Evolutionary conservation across 2,888 invertebrate genomes (phyloP).

Genomic region (Abscondita cerata): DNA sequence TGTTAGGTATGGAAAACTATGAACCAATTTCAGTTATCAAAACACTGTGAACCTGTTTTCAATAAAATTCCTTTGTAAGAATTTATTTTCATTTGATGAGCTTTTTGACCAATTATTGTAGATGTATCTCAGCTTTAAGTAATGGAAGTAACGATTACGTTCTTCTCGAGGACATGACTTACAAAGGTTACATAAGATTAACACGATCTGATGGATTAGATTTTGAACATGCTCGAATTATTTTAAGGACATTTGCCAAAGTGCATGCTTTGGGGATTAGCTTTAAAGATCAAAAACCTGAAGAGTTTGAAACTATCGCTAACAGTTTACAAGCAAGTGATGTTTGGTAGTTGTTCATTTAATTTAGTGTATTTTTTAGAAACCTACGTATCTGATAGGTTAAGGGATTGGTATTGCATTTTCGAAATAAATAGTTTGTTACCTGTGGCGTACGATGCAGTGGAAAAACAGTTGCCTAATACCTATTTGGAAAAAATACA

Average conservation of each 20-base stretch:
- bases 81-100: background rate
- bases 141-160: constrained; percentile 59
- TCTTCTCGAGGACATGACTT: constrained; percentile 56
- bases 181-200: constrained; percentile 51
- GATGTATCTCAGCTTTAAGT: constrained; percentile 50
- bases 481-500: constrained; percentile 65
- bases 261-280: constrained; percentile 61
- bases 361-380: no score
- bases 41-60: constrained; percentile 42
- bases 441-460: constrained; percentile 67
- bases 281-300: constrained; percentile 54
- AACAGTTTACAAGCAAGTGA: constrained; percentile 44
- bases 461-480: constrained; percentile 68
- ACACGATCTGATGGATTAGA: constrained; percentile 50
- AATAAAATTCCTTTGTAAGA: constrained; percentile 46
- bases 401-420: constrained; percentile 65
- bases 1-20: constrained; percentile 58
- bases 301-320: constrained; percentile 50
- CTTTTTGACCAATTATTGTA: constrained; percentile 27
- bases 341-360: no score
- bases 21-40: constrained; percentile 54
- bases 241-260: constrained; percentile 55
- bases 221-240: constrained; percentile 48
- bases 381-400: constrained; percentile 64
- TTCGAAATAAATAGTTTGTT: constrained; percentile 62